These are phyloP conservation scores for Orcinus orca DNA, from an alignment of 2,113 vertebrate genomes.

Conservation along the genomic window DNA sequence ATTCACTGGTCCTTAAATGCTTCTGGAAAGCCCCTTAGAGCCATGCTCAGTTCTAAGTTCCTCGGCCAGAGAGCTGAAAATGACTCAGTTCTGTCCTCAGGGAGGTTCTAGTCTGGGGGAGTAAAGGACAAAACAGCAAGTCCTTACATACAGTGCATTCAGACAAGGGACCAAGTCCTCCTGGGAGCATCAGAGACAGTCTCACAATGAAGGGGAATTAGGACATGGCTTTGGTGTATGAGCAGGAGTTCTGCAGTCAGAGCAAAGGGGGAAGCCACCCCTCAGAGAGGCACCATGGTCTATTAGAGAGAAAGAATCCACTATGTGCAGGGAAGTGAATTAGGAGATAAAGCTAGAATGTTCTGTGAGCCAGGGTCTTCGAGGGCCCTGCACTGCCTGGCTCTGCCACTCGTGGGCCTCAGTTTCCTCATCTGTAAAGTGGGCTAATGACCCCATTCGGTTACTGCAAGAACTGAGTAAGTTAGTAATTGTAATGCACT, in stretches of 20 bases:
- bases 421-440: slow-evolving; percentile 3
- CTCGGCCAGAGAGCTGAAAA: not conserved
- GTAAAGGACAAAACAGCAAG: not conserved
- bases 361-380: not conserved
- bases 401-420: not conserved
- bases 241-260: not conserved
- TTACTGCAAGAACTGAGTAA: not conserved
- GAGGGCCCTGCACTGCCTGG: not conserved
- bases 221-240: not conserved
- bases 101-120: not conserved
- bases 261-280: not conserved
- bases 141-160: not conserved
- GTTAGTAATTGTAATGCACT: not conserved
- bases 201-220: not conserved
- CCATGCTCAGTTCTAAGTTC: not conserved
- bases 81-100: not conserved
- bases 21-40: not conserved
- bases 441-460: not conserved
- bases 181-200: not conserved
- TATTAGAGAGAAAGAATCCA: not conserved
- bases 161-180: not conserved
- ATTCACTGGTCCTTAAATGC: not conserved
- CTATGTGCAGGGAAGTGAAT: not conserved
- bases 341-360: not conserved
- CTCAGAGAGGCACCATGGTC: not conserved